Conservation (phyloP, 2,113 vertebrate genomes). For the Pseudorhombus dupliciocellatus region DNA sequence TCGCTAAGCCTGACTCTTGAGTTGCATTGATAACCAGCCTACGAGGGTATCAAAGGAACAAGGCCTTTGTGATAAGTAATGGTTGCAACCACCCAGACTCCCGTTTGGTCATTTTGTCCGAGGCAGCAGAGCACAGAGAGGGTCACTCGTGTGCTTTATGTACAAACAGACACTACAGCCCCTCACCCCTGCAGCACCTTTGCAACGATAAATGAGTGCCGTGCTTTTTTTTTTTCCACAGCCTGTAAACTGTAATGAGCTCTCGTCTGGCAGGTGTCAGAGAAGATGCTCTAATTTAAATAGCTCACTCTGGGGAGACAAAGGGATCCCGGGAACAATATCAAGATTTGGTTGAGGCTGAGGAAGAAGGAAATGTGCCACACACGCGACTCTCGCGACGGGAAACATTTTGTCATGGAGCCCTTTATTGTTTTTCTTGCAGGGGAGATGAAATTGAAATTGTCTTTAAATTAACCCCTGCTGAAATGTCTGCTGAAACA, state of each 20-base stretch:
- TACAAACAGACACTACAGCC: constrained; percentile 31
- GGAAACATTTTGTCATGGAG: not conserved
- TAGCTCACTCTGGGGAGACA: not conserved
- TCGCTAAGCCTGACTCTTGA: constrained; percentile 65
- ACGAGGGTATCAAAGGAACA: constrained; percentile 69
- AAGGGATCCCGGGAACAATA: not conserved
- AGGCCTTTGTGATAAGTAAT: constrained; percentile 63
- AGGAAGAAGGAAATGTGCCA: constrained; percentile 4
- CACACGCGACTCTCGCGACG: not conserved
- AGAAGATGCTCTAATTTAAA: constrained; percentile 27
- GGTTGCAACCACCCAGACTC: constrained; percentile 50
- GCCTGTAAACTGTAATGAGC: constrained; percentile 27
- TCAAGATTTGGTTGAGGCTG: not conserved
- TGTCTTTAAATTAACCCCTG: not conserved
- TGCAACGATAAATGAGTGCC: constrained; percentile 9
- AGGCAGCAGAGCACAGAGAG: constrained; percentile 33
- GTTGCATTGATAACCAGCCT: constrained; percentile 60
- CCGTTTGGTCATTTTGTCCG: constrained; percentile 52
- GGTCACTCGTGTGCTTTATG: constrained; percentile 38
- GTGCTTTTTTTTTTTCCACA: constrained; percentile 44
- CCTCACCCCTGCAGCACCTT: constrained; percentile 32
- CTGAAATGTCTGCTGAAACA: not conserved
- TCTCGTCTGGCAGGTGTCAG: constrained; percentile 20
- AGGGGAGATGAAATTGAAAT: not conserved
- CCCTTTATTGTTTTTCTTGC: not conserved